A percentile compares a stretch with the other conserved stretches of the same genome.
Conservation (phyloP, 2,888 invertebrate genomes). For the Epirrita christyi region DNA sequence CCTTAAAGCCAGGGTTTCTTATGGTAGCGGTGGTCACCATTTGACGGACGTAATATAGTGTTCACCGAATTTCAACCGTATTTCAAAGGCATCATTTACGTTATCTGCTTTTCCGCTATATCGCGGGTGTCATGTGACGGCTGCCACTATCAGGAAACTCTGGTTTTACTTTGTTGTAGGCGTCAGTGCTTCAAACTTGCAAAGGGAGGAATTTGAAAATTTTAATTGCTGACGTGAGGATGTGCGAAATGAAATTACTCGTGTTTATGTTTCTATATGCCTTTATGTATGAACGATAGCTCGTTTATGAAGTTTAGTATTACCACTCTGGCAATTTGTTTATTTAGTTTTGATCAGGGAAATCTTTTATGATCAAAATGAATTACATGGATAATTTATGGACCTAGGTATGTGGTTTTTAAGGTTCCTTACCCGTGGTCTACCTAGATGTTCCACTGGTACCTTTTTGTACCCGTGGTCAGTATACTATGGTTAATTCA, state of each 20-base stretch:
- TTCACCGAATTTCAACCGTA: too few relatives aligned
- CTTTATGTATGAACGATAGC: not conserved
- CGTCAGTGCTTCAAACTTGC: constrained; percentile 64
- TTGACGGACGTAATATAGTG: not conserved
- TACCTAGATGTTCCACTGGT: too few relatives aligned
- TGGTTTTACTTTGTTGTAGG: constrained; percentile 45
- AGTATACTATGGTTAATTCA: too few relatives aligned
- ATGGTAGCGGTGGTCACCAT: not conserved
- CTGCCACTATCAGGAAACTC: not conserved
- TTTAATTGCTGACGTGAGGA: constrained; percentile 68
- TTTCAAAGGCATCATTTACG: too few relatives aligned
- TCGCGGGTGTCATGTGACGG: not conserved
- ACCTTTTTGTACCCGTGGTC: too few relatives aligned
- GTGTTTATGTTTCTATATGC: constrained; percentile 38
- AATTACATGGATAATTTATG: too few relatives aligned
- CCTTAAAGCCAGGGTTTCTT: constrained; percentile 48
- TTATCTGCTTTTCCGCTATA: too few relatives aligned
- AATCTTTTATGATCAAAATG: too few relatives aligned
- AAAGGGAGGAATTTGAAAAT: constrained; percentile 61
- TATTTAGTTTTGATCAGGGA: too few relatives aligned
- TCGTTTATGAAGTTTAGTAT: not conserved
- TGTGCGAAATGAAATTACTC: constrained; percentile 53
- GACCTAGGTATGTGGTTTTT: too few relatives aligned
- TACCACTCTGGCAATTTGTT: too few relatives aligned
- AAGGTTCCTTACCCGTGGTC: too few relatives aligned